Conservation (phyloP, 2,888 invertebrate genomes). For the Villa cingulata region DNA sequence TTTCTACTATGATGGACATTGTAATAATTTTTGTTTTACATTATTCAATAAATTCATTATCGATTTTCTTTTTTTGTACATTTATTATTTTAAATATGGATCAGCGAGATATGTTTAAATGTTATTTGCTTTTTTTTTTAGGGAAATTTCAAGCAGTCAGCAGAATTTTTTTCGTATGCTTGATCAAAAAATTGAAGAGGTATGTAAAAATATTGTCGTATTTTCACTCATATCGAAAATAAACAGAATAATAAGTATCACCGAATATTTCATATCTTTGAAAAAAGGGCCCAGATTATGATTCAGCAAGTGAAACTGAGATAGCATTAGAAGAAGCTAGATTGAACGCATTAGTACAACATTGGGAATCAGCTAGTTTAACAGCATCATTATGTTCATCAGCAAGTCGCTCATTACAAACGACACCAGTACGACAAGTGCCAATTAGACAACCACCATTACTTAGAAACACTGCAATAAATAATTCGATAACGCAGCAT, state of each 20-base stretch:
- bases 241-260: no score
- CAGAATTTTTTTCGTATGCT: conserved; percentile 87
- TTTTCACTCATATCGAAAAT: no score
- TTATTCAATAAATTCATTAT: no score
- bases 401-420: conserved; percentile 41
- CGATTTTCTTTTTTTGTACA: no score
- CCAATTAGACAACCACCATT: conserved; percentile 25
- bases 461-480: conserved; percentile 20
- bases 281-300: conserved; percentile 70
- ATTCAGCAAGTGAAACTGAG: conserved; percentile 63
- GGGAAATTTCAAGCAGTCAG: conserved; percentile 79
- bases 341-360: conserved; percentile 51
- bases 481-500: conserved; percentile 17
- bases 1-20: no score
- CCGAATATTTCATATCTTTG: not conserved
- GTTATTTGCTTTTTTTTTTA: no score
- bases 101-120: no score
- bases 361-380: conserved; percentile 62
- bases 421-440: conserved; percentile 39
- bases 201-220: conserved; percentile 43
- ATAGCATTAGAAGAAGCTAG: conserved; percentile 53
- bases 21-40: no score
- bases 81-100: no score
- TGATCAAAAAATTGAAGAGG: conserved; percentile 82
- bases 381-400: conserved; percentile 39